These are phyloP conservation scores for Diadophis punctatus DNA, from an alignment of 2,113 vertebrate species.

Conservation along the genomic window DNA sequence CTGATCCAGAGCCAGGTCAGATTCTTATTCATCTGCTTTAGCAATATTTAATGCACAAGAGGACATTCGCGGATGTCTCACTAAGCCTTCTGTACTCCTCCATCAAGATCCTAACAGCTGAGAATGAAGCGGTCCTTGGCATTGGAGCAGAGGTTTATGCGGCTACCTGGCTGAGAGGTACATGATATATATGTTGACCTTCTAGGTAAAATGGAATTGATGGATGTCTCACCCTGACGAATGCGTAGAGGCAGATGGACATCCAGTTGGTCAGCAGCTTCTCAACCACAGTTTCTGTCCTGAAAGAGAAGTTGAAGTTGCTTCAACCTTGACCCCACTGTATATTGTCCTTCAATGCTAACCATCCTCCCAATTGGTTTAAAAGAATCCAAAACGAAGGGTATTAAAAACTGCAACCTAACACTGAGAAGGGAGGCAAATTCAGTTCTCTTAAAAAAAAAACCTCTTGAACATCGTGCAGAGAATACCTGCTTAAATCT, in stretches of 20 bases:
- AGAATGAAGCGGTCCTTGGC: neutral
- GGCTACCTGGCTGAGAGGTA: neutral
- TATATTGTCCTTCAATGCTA: neutral
- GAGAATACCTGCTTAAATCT: neutral
- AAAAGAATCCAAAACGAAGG: neutral
- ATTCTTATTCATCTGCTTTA: neutral
- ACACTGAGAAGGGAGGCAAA: neutral
- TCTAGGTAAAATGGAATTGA: neutral
- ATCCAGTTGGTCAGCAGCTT: slow-evolving; percentile 99
- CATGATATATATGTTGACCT: neutral
- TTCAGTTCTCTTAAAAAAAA: neutral
- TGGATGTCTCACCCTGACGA: slow-evolving; percentile 82
- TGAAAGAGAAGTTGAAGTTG: slow-evolving; percentile 57
- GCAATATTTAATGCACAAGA: neutral
- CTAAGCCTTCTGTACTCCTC: neutral
- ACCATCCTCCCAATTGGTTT: neutral
- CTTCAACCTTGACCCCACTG: neutral
- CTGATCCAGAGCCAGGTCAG: neutral
- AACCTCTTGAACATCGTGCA: no score
- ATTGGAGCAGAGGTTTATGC: neutral
- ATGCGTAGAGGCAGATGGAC: slow-evolving; percentile 94
- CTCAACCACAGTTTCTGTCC: slow-evolving; percentile 96
- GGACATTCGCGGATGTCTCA: neutral
- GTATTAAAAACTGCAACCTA: neutral
- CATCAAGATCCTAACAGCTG: neutral